phyloP scores from a whole-genome alignment of 2,797 vertebrate genomes.

The Takifugu rubripes region DNA sequence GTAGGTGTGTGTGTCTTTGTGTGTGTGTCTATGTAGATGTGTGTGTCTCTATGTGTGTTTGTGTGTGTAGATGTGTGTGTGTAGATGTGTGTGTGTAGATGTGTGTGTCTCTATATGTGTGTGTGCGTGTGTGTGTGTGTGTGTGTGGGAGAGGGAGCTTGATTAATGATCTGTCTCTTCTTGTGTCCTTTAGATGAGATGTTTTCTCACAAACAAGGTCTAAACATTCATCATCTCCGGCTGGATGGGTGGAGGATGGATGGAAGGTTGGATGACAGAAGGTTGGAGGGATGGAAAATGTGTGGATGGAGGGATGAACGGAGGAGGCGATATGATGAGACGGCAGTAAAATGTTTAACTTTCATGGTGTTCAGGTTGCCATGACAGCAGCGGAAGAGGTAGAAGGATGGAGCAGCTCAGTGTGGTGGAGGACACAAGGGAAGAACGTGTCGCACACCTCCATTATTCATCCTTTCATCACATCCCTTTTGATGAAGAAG shows the following conservation, averaged over 20 bases:
- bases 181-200: slow-evolving; percentile 71
- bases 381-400: neutral
- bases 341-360: neutral
- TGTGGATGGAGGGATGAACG: slow-evolving; percentile 4
- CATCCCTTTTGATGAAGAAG: too few species aligned
- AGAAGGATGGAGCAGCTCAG: too few species aligned
- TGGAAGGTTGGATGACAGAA: slow-evolving; percentile 21
- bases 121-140: slow-evolving; percentile 17
- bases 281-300: slow-evolving; percentile 6
- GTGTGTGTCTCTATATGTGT: neutral
- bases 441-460: slow-evolving; percentile 8
- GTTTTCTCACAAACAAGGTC: slow-evolving; percentile 72
- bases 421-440: slow-evolving; percentile 2
- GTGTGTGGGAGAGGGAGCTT: slow-evolving; percentile 23
- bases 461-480: too few species aligned
- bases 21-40: neutral
- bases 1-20: too few species aligned
- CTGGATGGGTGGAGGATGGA: slow-evolving; percentile 36
- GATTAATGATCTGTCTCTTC: slow-evolving; percentile 64
- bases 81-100: neutral
- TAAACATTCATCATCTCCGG: slow-evolving; percentile 69
- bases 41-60: neutral
- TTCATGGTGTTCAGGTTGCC: too few species aligned
- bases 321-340: neutral
- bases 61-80: neutral